Base-by-base conservation (phyloP, 1,140 invertebrate species). In the Linepithema humile region DNA sequence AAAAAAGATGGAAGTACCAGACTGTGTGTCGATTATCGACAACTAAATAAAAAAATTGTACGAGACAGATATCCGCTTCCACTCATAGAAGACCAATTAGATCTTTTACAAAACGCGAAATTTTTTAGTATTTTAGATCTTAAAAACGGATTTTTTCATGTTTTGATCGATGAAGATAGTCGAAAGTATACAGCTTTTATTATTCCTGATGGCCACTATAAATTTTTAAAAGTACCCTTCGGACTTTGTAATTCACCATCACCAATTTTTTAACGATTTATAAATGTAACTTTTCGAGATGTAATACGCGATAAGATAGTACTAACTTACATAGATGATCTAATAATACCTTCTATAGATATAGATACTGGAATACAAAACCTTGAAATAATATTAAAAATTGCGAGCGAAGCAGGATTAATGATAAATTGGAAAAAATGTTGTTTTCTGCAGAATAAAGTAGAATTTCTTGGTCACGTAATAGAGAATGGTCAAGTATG, bases 81-180 rank as follows among this genome's bases (percentile, higher is more conserved):
- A 0, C 6, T 82, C 0, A 69, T 82, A 0, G 67, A 82, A 1
- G 80, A 82, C 53, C 80, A 82, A 35, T 29, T 82, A 35, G 59
- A 82, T 62, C 3, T 10, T 9, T 1, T 82, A 0, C 78, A 82
- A n/a, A 1, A 9, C 0, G 55, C 65, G 7, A 32, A 0, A 0
- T 48, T 50, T 0, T 82, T 48, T 50, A 72, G 29, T 20, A 72
- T 48, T 0, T 0, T 82, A 0, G 43, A 82, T 48, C 9, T 82
- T 5, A 72, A 29, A 3, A 72, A 72, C 2, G 55, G 55, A 17
- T 82, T 82, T 12, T 82, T 82, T 3, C 78, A 82, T 3, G 78
- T 82, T 2, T n/a, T 23, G 0, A 9, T 82, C 12, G 23, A 45
- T 3, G 9, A 43, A 0, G n/a, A 59, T 0, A 59, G 38, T 17